These are phyloP conservation scores for Epizoanthus stellaris DNA, from an alignment of 92 coral and sea anemone genomes.

Conservation along the genomic window DNA sequence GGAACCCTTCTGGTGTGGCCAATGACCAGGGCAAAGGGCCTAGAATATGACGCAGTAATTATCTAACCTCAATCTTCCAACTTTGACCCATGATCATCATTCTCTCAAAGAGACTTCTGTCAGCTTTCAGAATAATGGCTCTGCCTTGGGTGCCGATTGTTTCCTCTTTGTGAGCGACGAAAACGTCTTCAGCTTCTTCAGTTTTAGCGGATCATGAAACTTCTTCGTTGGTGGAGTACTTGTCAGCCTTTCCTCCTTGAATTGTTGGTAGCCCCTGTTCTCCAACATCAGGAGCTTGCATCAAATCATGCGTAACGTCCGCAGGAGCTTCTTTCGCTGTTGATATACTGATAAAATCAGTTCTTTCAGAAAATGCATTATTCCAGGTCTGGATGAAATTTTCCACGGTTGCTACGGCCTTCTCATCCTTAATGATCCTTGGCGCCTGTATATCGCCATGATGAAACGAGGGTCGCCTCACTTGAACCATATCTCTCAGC, in stretches of 20 bases:
- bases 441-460: conserved; percentile 58
- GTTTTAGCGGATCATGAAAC: conserved; percentile 40
- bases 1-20: conserved; percentile 55
- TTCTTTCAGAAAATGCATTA: conserved; percentile 54
- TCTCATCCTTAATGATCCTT: conserved; percentile 54
- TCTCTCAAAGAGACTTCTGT: conserved; percentile 53
- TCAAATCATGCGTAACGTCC: conserved; percentile 44
- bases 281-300: conserved; percentile 37
- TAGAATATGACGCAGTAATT: conserved; percentile 45
- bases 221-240: conserved; percentile 40
- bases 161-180: not conserved
- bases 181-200: not conserved
- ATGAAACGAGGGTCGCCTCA: conserved; percentile 41
- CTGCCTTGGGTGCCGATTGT: conserved; percentile 13
- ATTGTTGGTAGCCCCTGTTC: conserved; percentile 44
- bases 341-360: conserved; percentile 44
- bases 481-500: conserved; percentile 53
- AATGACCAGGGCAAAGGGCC: conserved; percentile 59
- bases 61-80: conserved; percentile 51
- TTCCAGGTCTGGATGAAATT: conserved; percentile 61
- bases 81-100: conserved; percentile 53
- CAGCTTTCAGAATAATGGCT: conserved; percentile 51
- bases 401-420: conserved; percentile 62
- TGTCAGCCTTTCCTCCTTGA: conserved; percentile 55
- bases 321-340: conserved; percentile 62